These are phyloP conservation scores for Hedya salicella DNA, from an alignment of 2,888 invertebrate species.

Conservation along the genomic window DNA sequence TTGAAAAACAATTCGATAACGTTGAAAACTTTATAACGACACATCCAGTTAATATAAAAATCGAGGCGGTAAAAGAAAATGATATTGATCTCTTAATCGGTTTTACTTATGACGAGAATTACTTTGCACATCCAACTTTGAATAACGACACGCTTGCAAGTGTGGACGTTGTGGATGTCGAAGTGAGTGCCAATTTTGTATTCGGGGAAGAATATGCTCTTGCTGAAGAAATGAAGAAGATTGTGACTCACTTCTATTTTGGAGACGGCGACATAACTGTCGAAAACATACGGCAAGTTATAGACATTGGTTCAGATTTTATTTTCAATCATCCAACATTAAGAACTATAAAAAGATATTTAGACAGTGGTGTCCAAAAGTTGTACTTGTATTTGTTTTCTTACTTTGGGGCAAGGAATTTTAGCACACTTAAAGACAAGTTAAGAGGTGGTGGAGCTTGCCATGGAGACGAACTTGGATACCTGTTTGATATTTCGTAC, in stretches of 20 bases:
- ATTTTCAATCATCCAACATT: constrained; percentile 57
- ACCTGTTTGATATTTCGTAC: constrained; percentile 57
- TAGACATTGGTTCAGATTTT: constrained; percentile 61
- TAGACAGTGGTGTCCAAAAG: constrained; percentile 50
- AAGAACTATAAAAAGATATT: constrained; percentile 55
- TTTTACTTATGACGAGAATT: constrained; percentile 59
- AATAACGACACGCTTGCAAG: constrained; percentile 9
- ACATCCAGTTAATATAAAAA: constrained; percentile 54
- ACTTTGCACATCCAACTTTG: background rate
- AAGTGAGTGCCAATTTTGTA: constrained; percentile 6
- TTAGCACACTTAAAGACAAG: constrained; percentile 2
- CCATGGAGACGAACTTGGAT: constrained; percentile 65
- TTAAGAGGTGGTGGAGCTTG: constrained; percentile 48
- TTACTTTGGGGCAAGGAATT: constrained; percentile 54
- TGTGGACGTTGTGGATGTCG: background rate
- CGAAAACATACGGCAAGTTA: constrained; percentile 48
- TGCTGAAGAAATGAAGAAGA: constrained; percentile 48
- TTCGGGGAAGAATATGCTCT: constrained; percentile 15
- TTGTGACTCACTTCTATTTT: constrained; percentile 38
- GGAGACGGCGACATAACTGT: constrained; percentile 42
- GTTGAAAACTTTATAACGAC: constrained; percentile 57
- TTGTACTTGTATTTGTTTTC: constrained; percentile 67
- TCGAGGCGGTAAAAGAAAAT: constrained; percentile 54
- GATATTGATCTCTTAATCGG: constrained; percentile 62
- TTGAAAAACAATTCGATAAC: constrained; percentile 59